phyloP scores from a whole-genome alignment of 2,113 vertebrate genomes.

The Halichoeres trimaculatus region DNA sequence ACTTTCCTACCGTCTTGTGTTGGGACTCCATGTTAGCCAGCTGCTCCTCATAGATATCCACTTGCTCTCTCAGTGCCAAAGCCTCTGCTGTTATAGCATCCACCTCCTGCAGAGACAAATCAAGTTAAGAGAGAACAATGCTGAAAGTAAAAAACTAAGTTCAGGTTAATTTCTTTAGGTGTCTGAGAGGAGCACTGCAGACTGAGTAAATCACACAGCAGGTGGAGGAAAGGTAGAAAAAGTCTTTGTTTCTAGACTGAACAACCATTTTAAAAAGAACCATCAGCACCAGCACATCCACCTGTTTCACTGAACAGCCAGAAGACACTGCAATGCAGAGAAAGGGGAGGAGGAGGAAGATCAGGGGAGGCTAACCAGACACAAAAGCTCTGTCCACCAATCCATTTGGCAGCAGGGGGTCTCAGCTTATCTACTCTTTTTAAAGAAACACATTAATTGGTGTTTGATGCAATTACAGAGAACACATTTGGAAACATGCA shows the following conservation, averaged over 20 bases:
- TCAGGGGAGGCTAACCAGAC: conserved; percentile 54
- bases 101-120: conserved; percentile 76
- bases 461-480: conserved; percentile 62
- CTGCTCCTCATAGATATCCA: conserved; percentile 81
- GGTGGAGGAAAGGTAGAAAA: conserved; percentile 26
- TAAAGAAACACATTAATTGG: conserved; percentile 73
- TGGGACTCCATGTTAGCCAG: conserved; percentile 76
- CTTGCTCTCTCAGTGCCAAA: conserved; percentile 83
- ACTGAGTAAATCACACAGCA: conserved; percentile 43
- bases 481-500: conserved; percentile 54
- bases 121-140: conserved; percentile 39
- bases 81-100: conserved; percentile 79
- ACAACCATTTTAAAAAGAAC: conserved; percentile 31
- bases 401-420: conserved; percentile 56
- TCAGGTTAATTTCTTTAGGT: conserved; percentile 44
- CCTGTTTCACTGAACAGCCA: conserved; percentile 60
- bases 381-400: conserved; percentile 62
- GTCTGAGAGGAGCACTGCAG: conserved; percentile 23
- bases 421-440: conserved; percentile 66
- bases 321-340: conserved; percentile 73
- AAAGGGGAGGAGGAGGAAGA: conserved; percentile 43
- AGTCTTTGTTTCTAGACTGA: conserved; percentile 12
- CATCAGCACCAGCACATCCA: conserved; percentile 42
- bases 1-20: conserved; percentile 72
- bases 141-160: conserved; percentile 23